Conservation (phyloP, 2,797 vertebrate species). For the Neosalanx taihuensis region DNA sequence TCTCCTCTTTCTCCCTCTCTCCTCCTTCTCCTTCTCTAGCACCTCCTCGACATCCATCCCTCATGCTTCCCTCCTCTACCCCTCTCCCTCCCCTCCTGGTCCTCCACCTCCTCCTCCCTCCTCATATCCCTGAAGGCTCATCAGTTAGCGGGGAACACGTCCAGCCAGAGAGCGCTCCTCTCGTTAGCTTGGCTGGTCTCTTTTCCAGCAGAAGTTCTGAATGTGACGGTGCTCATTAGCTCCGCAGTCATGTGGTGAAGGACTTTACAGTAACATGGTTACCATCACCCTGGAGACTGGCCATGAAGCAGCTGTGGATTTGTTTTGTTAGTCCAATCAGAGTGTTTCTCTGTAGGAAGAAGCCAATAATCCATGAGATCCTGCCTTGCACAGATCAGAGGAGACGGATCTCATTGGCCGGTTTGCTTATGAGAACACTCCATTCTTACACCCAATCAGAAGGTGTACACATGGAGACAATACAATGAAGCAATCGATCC, state of each 20-base stretch:
- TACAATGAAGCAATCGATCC: too few species aligned
- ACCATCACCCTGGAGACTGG: slow-evolving; percentile 5
- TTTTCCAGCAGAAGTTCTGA: too few species aligned
- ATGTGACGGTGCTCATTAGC: too few species aligned
- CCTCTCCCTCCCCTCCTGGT: neutral
- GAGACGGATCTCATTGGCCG: neutral
- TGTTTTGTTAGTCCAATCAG: slow-evolving; percentile 24
- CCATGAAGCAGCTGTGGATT: neutral
- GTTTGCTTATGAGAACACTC: neutral
- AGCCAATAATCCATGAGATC: slow-evolving; percentile 15
- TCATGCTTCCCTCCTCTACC: too few species aligned
- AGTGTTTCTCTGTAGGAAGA: slow-evolving; percentile 1
- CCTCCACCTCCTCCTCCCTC: neutral
- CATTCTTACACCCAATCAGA: slow-evolving; percentile 1
- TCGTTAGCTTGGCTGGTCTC: too few species aligned
- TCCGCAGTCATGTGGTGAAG: too few species aligned
- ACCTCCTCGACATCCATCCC: too few species aligned
- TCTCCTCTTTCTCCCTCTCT: neutral
- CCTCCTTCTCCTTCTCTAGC: too few species aligned
- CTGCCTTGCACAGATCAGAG: neutral
- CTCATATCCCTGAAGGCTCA: neutral
- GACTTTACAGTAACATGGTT: too few species aligned
- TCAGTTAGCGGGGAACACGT: too few species aligned
- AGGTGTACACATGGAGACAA: neutral
- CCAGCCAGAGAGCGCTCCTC: too few species aligned